Evolutionary conservation across 2,888 invertebrate genomes (phyloP).

Genomic region (Cheilosia impressa): DNA sequence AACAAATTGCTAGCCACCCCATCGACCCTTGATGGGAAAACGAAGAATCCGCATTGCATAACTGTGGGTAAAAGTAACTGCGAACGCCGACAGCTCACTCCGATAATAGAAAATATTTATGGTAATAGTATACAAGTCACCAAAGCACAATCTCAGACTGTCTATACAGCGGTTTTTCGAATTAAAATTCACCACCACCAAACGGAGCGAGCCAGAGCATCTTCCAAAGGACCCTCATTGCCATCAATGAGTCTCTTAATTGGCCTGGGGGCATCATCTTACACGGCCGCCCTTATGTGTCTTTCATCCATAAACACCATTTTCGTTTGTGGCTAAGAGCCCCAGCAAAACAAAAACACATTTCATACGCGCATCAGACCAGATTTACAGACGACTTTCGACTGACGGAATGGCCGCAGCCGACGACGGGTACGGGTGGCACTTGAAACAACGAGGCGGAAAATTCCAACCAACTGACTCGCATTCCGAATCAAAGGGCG

Average conservation of each 20-base stretch:
- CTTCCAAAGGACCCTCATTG: slow-evolving; percentile 55
- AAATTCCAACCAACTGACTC: slow-evolving; percentile 51
- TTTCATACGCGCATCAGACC: slow-evolving; percentile 35
- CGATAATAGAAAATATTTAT: slow-evolving; percentile 37
- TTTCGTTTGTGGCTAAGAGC: slow-evolving; percentile 4
- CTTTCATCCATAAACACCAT: slow-evolving; percentile 70
- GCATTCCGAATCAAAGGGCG: slow-evolving; percentile 41
- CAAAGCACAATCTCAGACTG: slow-evolving; percentile 37
- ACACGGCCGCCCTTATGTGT: slow-evolving; percentile 55
- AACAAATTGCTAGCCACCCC: slow-evolving; percentile 9
- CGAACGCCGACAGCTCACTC: background rate
- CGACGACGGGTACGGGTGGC: background rate
- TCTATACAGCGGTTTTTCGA: slow-evolving; percentile 61
- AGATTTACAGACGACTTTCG: background rate
- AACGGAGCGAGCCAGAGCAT: slow-evolving; percentile 1
- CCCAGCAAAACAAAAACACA: slow-evolving; percentile 67
- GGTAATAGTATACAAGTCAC: slow-evolving; percentile 34
- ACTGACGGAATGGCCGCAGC: slow-evolving; percentile 9
- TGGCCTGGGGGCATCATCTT: slow-evolving; percentile 71
- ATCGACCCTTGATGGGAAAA: background rate
- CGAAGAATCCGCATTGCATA: background rate
- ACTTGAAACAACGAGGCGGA: slow-evolving; percentile 69
- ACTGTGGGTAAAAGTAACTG: slow-evolving; percentile 3
- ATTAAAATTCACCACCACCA: slow-evolving; percentile 48
- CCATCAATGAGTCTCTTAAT: slow-evolving; percentile 67